Conservation (phyloP, 92 coral and sea anemone genomes). For the Chrysogorgia sp. region DNA sequence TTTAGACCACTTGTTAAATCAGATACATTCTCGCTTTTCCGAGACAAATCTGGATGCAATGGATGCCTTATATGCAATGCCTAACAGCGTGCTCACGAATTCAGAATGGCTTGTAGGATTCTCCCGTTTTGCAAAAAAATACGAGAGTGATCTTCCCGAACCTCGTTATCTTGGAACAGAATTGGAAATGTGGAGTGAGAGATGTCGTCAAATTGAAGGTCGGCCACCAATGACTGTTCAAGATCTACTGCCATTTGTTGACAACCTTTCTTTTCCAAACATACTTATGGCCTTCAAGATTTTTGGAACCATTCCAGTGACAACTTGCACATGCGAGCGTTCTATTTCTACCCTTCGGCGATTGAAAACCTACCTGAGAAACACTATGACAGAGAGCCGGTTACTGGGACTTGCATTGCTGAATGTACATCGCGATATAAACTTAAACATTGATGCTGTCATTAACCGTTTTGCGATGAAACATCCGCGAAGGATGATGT, state of each 20-base stretch:
- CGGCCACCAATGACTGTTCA: neutral
- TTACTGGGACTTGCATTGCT: too few relatives aligned
- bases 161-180: conserved; percentile 7
- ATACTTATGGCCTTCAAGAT: neutral
- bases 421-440: too few relatives aligned
- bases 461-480: too few relatives aligned
- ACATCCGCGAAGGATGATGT: too few relatives aligned
- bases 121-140: neutral
- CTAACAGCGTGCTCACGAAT: neutral
- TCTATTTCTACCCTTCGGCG: too few relatives aligned
- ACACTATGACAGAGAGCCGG: too few relatives aligned
- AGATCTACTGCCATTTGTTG: conserved; percentile 10
- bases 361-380: too few relatives aligned
- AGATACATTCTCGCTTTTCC: too few relatives aligned
- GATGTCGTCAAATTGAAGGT: neutral
- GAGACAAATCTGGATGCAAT: neutral
- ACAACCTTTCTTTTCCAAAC: neutral
- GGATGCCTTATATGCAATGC: neutral
- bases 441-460: too few relatives aligned
- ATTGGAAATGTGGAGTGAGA: conserved; percentile 19
- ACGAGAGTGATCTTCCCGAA: too few relatives aligned
- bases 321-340: too few relatives aligned
- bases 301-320: too few relatives aligned
- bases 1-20: conserved; percentile 31
- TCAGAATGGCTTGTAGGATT: neutral